Evolutionary conservation across 2,113 vertebrate genomes (phyloP).

Genomic region (Triplophysa siluroides): DNA sequence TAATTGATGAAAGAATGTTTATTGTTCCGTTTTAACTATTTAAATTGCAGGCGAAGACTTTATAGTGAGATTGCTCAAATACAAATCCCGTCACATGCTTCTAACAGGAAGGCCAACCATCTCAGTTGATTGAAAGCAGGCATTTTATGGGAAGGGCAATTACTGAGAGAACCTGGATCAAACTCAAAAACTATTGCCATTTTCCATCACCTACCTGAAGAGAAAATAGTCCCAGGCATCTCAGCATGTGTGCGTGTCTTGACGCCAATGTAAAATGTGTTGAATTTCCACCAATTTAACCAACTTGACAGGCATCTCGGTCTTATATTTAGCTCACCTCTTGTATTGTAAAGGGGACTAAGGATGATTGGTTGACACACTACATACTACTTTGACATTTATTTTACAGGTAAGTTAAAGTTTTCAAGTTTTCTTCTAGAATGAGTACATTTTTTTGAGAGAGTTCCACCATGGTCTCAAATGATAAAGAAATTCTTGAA

Average conservation of each 20-base stretch:
- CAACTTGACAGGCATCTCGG: neutral
- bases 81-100: neutral
- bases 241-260: neutral
- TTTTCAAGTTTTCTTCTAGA: too few species aligned
- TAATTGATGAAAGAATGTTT: too few species aligned
- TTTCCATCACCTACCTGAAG: constrained; percentile 87
- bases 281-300: neutral
- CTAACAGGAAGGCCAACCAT: neutral
- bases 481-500: too few species aligned
- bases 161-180: constrained; percentile 85
- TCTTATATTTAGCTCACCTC: neutral
- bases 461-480: too few species aligned
- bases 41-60: too few species aligned
- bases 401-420: too few species aligned
- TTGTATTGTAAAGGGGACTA: too few species aligned
- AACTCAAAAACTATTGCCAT: constrained; percentile 79
- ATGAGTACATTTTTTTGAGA: too few species aligned
- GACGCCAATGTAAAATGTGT: neutral
- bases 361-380: too few species aligned
- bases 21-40: too few species aligned
- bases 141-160: constrained; percentile 91
- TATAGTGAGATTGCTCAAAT: too few species aligned
- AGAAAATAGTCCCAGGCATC: constrained; percentile 77
- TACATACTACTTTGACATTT: too few species aligned
- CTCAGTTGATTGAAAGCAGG: constrained; percentile 89